Evolutionary conservation across 2,113 vertebrate species (phyloP).

Genomic region (Chlorodrepanis virens): DNA sequence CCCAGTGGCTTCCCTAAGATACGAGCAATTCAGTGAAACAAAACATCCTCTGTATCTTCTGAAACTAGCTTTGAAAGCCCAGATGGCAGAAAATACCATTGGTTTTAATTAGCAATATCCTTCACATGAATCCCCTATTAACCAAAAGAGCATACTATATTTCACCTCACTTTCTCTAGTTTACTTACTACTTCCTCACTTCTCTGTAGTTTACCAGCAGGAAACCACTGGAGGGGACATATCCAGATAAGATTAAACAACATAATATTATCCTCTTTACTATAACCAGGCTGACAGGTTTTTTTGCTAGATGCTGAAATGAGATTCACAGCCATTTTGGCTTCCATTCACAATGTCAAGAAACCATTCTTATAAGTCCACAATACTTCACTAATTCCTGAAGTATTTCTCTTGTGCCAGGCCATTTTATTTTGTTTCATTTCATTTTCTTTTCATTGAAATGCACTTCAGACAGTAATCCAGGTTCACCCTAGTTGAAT

Average conservation of each 20-base stretch:
- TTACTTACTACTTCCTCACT: slow-evolving; percentile 29
- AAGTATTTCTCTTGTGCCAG: not conserved
- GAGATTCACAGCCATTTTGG: not conserved
- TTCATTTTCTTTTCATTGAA: not conserved
- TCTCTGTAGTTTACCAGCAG: slow-evolving; percentile 63
- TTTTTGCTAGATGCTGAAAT: slow-evolving; percentile 29
- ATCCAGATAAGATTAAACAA: slow-evolving; percentile 58
- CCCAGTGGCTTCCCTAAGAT: not conserved
- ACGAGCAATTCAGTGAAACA: not conserved
- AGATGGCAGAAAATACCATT: not conserved
- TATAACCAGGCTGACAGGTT: slow-evolving; percentile 27
- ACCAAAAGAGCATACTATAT: not conserved
- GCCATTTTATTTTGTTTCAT: not conserved
- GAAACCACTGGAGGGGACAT: slow-evolving; percentile 54
- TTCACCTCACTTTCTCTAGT: slow-evolving; percentile 37
- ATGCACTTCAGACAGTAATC: not conserved
- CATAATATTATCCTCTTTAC: slow-evolving; percentile 51
- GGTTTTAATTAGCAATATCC: slow-evolving; percentile 36
- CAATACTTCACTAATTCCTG: not conserved
- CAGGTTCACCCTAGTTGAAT: not conserved
- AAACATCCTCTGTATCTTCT: slow-evolving; percentile 1
- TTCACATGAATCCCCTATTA: slow-evolving; percentile 19
- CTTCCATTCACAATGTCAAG: not conserved
- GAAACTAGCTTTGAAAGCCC: slow-evolving; percentile 28
- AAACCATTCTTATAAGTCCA: not conserved